Evolutionary conservation across 2,888 invertebrate species (phyloP), one percentile per base, ranked within the genome.

Genomic region (Macroteleia sp.): DNA sequence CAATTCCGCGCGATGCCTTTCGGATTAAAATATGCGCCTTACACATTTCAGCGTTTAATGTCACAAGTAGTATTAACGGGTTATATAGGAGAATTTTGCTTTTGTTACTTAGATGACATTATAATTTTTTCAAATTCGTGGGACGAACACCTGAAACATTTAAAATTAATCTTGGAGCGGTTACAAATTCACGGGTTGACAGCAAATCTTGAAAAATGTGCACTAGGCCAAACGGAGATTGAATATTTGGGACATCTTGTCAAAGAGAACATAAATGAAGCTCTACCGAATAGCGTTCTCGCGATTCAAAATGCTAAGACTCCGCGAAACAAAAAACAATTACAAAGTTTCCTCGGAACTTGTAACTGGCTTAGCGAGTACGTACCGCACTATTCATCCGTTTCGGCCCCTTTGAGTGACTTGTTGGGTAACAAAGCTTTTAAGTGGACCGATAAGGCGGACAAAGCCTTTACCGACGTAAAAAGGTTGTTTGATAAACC

Each of bases 51-150:
- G 19, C 2, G 41, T 6, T 16, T 41, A 0, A 56, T 56, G 56
- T 34, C 14, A n/a, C 56, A 56, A 5, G 17, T 56, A 4, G 32
- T 30, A 1, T 19, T 56, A 3, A 17, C 3, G 5, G 56, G 41
- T 1, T 28, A n/a, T 5, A 56, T 56, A 8, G 17, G 17, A 1
- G n/a, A 16, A 14, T 28, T 25, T 17, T 16, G 10, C n/a, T 39
- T 39, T 10, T 25, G 22, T 6, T 56, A 56, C 28, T 28, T 56
- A 5, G 41, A 56, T 6, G 56, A 56, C 12, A 56, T 56, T 0
- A 56, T 56, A 1, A 56, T 56, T 6, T 56, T 19, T 28, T 56
- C 56, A 0, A 28, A 25, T 12, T 4, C 22, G 4, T 56, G 28
- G 41, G 41, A 56, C 4, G 28, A 41, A 28, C 56, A 56, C 10